phyloP scores from a whole-genome alignment of 2,888 invertebrate genomes.

The Hoplodrina ambigua region DNA sequence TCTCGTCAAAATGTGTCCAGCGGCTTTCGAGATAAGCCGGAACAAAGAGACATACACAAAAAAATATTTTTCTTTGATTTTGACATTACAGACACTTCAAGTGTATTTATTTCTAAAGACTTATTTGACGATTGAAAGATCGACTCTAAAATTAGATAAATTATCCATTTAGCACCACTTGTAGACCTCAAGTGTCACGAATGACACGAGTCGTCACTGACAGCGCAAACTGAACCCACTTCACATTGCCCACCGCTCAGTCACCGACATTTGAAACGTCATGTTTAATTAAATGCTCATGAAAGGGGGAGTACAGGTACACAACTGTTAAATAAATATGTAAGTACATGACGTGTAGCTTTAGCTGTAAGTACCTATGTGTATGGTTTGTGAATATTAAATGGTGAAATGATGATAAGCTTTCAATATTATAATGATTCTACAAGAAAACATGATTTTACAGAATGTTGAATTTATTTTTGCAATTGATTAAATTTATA shows the following conservation, averaged over 20 bases:
- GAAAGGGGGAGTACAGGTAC: constrained; percentile 29
- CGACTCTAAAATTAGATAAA: background rate
- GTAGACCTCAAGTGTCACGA: constrained; percentile 22
- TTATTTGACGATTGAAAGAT: no score
- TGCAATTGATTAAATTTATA: no score
- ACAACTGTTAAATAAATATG: constrained; percentile 21
- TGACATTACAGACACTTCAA: no score
- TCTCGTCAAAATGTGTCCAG: no score
- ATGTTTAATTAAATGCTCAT: constrained; percentile 68
- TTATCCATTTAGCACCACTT: background rate
- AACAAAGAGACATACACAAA: no score
- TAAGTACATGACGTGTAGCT: background rate
- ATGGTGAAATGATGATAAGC: no score
- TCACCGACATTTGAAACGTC: constrained; percentile 59
- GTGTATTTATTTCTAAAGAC: no score
- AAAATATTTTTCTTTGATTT: no score
- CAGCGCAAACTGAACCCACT: constrained; percentile 71
- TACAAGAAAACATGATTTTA: no score
- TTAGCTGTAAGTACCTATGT: background rate
- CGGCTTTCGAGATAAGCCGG: no score
- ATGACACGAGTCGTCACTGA: constrained; percentile 32
- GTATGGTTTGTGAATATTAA: background rate
- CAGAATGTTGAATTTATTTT: no score
- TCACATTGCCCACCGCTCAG: constrained; percentile 59
- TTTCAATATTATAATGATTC: no score